A percentile compares a stretch with the other conserved stretches of the same genome.
Evolutionary conservation across 1,140 invertebrate genomes (phyloP).

Genomic region (Vollenhovia emeryi): DNA sequence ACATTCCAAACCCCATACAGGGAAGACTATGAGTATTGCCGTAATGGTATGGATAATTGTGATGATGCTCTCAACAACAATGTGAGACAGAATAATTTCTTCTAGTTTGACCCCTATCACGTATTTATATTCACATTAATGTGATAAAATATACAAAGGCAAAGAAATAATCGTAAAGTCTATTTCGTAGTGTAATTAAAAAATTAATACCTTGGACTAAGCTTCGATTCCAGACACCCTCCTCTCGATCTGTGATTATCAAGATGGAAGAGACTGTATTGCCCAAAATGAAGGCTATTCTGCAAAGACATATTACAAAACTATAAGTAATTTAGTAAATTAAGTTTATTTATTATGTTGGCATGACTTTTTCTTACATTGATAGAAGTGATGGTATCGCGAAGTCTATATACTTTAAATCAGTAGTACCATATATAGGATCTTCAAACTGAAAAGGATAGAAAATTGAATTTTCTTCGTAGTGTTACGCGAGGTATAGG

Average conservation of each 20-base stretch:
- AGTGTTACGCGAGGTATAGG: background rate
- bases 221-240: constrained; percentile 92
- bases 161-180: background rate
- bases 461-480: background rate
- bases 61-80: constrained; percentile 90
- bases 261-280: constrained; percentile 91
- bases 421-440: constrained; percentile 89
- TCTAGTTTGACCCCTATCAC: constrained; percentile 87
- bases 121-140: background rate
- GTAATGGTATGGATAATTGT: constrained; percentile 90
- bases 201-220: constrained; percentile 90
- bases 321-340: background rate
- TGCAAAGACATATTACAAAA: constrained; percentile 57
- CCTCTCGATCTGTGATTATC: constrained; percentile 92
- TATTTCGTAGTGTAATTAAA: background rate
- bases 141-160: no score
- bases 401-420: constrained; percentile 90
- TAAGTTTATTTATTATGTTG: background rate
- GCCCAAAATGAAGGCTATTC: constrained; percentile 93
- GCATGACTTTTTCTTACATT: background rate
- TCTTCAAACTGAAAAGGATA: constrained; percentile 86
- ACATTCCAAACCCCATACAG: constrained; percentile 87
- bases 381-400: constrained; percentile 87
- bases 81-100: constrained; percentile 91
- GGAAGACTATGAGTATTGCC: constrained; percentile 87